These are phyloP conservation scores for Trachelus stipa DNA, from an alignment of 2,888 invertebrate species.

Conservation along the genomic window DNA sequence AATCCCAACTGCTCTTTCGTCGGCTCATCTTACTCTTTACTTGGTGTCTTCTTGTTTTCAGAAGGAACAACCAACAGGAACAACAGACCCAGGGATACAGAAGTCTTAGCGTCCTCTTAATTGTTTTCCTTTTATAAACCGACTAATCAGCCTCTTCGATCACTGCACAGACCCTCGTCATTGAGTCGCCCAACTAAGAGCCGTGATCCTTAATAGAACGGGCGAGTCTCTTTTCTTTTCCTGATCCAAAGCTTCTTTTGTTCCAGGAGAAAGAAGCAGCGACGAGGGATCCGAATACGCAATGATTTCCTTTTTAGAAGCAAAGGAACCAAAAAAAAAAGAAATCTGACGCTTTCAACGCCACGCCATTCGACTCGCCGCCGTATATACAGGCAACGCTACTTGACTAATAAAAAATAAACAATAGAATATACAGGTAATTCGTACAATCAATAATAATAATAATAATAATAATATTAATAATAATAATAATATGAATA, in stretches of 20 bases:
- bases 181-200: not conserved
- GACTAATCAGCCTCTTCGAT: too few relatives aligned
- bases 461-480: not conserved
- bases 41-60: not conserved
- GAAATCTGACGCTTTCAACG: not conserved
- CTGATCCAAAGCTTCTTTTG: not conserved
- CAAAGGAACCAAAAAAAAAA: not conserved
- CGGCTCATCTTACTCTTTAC: not conserved
- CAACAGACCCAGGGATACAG: not conserved
- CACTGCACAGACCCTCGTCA: not conserved
- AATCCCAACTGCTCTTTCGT: not conserved
- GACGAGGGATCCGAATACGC: not conserved
- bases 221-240: not conserved
- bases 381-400: not conserved
- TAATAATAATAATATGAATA: not conserved
- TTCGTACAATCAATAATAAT: slow-evolving; percentile 1
- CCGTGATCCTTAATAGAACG: not conserved
- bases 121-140: too few relatives aligned
- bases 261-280: not conserved
- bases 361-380: not conserved
- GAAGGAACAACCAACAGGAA: not conserved
- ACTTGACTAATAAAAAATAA: slow-evolving; percentile 8
- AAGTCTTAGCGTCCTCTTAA: not conserved
- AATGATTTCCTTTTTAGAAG: not conserved
- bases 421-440: slow-evolving; percentile 12